A percentile compares a stretch with the other conserved stretches of the same genome.
Evolutionary conservation across 2,797 vertebrate genomes (phyloP).

Genomic region (Phataginus tetradactyla): DNA sequence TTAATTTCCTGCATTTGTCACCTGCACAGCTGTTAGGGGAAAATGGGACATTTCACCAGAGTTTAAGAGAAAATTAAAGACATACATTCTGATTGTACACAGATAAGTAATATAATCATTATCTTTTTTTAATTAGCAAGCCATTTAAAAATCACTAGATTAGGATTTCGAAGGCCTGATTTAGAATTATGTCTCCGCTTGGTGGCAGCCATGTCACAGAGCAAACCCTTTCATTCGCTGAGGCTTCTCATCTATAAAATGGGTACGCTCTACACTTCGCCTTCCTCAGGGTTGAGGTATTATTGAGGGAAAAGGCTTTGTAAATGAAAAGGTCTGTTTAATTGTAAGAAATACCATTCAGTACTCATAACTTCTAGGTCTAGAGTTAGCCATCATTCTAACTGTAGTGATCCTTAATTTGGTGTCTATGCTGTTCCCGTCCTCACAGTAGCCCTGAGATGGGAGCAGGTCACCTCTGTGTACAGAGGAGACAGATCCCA

Average conservation of each 20-base stretch:
- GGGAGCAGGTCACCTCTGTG: neutral
- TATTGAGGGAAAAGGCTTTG: neutral
- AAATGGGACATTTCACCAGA: slow-evolving; percentile 77
- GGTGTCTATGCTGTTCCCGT: neutral
- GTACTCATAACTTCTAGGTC: neutral
- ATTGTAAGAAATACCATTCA: neutral
- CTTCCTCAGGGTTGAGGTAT: neutral
- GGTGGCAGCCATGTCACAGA: neutral
- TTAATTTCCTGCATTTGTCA: slow-evolving; percentile 82
- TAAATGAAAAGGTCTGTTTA: neutral
- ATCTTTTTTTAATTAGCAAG: slow-evolving; percentile 62
- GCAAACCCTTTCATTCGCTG: neutral
- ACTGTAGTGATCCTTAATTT: too few species aligned
- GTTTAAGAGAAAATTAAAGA: slow-evolving; percentile 77
- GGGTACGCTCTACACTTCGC: neutral
- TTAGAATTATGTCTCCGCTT: neutral
- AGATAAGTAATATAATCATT: slow-evolving; percentile 36
- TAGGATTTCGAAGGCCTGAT: neutral
- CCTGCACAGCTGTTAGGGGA: slow-evolving; percentile 76
- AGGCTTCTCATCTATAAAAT: neutral
- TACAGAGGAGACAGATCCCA: neutral
- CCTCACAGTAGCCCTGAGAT: neutral
- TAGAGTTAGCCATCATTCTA: neutral
- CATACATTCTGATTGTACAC: slow-evolving; percentile 69
- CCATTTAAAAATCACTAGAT: slow-evolving; percentile 33